phyloP scores from a whole-genome alignment of 2,888 invertebrate genomes.

The Melangyna quadrimaculata region DNA sequence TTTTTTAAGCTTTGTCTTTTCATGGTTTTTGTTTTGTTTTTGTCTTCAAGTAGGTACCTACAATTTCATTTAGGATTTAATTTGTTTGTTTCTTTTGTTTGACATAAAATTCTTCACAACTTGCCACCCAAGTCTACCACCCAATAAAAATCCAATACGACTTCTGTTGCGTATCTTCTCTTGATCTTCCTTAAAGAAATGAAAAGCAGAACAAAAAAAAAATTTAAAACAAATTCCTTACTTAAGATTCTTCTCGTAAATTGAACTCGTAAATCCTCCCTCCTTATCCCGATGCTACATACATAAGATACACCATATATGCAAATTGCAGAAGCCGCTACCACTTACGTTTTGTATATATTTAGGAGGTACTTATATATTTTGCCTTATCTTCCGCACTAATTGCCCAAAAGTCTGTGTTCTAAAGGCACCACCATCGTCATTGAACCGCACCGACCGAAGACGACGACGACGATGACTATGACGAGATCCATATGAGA shows the following conservation, averaged over 20 bases:
- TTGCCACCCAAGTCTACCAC: constrained; percentile 67
- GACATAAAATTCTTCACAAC: constrained; percentile 47
- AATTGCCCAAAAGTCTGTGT: constrained; percentile 62
- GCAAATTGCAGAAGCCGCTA: constrained; percentile 70
- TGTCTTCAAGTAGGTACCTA: neutral
- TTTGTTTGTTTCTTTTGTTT: neutral
- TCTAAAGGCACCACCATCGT: neutral
- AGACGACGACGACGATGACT: neutral
- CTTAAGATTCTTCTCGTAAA: constrained; percentile 63
- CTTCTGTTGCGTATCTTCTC: constrained; percentile 32
- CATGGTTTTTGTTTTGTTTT: neutral
- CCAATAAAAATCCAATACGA: constrained; percentile 51
- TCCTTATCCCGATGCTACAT: neutral
- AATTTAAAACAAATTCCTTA: constrained; percentile 56
- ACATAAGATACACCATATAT: constrained; percentile 23
- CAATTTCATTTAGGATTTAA: neutral
- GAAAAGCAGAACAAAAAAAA: neutral
- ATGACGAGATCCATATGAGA: constrained; percentile 36
- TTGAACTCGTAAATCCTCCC: constrained; percentile 69
- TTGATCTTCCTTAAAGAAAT: neutral
- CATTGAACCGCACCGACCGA: neutral
- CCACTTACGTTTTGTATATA: constrained; percentile 59
- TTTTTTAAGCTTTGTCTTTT: constrained; percentile 4
- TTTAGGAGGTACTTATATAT: constrained; percentile 7
- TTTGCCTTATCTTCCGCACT: constrained; percentile 61